A percentile compares a stretch with the other conserved stretches of the same genome.
Evolutionary conservation across 2,888 invertebrate genomes (phyloP).

Genomic region (Vannuccia rotundouncinata): DNA sequence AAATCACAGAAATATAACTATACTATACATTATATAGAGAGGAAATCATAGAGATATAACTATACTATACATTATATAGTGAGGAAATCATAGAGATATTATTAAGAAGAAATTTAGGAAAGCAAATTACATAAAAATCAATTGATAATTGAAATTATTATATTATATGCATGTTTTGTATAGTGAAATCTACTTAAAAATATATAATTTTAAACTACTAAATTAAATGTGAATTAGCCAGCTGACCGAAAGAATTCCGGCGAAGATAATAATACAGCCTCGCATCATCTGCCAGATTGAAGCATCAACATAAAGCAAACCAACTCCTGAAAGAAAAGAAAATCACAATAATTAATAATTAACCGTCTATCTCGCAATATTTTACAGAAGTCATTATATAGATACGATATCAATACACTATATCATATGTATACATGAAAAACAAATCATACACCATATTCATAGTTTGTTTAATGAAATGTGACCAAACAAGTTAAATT

Average conservation of each 20-base stretch:
- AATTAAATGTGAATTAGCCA: too few relatives aligned
- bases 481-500: too few relatives aligned
- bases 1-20: not conserved
- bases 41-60: too few relatives aligned
- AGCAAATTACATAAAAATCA: not conserved
- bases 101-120: not conserved
- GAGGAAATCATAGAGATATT: not conserved
- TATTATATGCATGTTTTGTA: not conserved
- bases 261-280: slow-evolving; percentile 51
- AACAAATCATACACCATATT: too few relatives aligned
- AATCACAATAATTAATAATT: not conserved
- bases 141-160: not conserved
- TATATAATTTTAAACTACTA: too few relatives aligned
- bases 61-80: too few relatives aligned
- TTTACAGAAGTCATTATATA: too few relatives aligned
- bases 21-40: too few relatives aligned
- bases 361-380: too few relatives aligned
- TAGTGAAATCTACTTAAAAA: not conserved
- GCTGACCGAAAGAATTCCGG: slow-evolving; percentile 51
- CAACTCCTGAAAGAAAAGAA: slow-evolving; percentile 45
- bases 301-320: slow-evolving; percentile 50
- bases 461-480: too few relatives aligned
- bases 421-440: too few relatives aligned
- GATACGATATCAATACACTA: too few relatives aligned
- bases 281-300: slow-evolving; percentile 53